Base-by-base conservation (phyloP, 2,888 invertebrate species). In the Parnassius glacialis region DNA sequence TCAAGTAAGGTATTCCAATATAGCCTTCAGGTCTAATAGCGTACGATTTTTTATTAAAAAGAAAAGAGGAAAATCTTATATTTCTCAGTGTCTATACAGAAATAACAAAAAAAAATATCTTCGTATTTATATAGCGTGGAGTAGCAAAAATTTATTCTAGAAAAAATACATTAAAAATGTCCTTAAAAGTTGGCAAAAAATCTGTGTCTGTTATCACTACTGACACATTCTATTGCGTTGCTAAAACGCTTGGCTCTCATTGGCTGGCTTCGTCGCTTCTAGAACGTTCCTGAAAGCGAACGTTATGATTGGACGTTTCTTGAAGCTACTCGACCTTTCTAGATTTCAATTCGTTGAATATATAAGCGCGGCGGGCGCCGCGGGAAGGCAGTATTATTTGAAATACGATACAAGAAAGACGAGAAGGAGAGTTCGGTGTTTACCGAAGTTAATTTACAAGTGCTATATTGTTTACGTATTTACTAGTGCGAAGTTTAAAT, bases 261-360 rank as follows among this genome's bases (percentile, higher is more conserved):
- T 34, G n/a, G 34, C 13, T 45, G 53, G 1, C 16, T 10, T 16
- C 16, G 9, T 3, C 34, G 10, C 41, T 42, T 80, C 82, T 47
- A 76, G 84, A 81, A 76, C 7, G 44, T 74, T 84, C 65, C 54
- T 51, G 50, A 64, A 64, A 16, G 16, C 16, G 16, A 1, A 16
- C 10, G 44, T 58, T 67, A 52, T 71, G 67, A 86, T 85, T 86
- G 86, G 85, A 51, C 42, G 64, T 16, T 52, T 65, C 70, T 51
- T 61, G 72, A 55, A 47, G 5, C 11, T 78, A 80, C 85, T 64
- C 80, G 85, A 85, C 71, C 52, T 10, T 83, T 84, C 85, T 76
- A 62, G 69, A 70, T 64, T 53, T 62, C 68, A 65, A 87, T 85
- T 87, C 77, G 82, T 63, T 47, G 10, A 52, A 59, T 63, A 63